Evolutionary conservation across 1,140 invertebrate genomes (phyloP).

Genomic region (Megalonaias nervosa): DNA sequence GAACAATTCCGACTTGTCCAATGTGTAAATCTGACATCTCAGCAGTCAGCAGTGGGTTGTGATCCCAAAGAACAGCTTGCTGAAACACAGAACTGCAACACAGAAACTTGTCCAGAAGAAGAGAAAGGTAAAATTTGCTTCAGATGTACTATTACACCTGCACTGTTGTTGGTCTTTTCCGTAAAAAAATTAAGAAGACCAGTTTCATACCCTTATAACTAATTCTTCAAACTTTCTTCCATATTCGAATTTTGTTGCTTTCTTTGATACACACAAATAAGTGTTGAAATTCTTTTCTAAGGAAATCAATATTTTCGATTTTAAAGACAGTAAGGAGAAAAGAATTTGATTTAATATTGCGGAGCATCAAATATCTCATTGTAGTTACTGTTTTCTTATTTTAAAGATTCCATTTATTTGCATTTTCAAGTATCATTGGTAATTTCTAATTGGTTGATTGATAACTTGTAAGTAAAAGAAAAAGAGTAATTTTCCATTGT

Average conservation of each 20-base stretch:
- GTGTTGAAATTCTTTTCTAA: too few species aligned
- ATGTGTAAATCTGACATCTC: slow-evolving; percentile 71
- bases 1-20: slow-evolving; percentile 65
- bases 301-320: too few species aligned
- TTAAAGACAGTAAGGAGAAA: too few species aligned
- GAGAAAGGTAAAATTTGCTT: slow-evolving; percentile 48
- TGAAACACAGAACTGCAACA: slow-evolving; percentile 67
- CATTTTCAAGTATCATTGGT: too few species aligned
- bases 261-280: too few species aligned
- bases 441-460: too few species aligned
- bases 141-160: neutral
- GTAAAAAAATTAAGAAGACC: neutral
- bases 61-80: slow-evolving; percentile 59
- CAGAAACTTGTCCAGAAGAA: slow-evolving; percentile 64
- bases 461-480: too few species aligned
- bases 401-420: too few species aligned
- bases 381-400: too few species aligned
- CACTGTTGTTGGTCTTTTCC: neutral
- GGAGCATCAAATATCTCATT: too few species aligned
- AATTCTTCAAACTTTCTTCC: neutral
- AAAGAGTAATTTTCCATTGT: too few species aligned
- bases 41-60: slow-evolving; percentile 67
- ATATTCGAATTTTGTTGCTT: neutral
- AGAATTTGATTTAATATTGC: too few species aligned
- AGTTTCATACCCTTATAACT: neutral